These are phyloP conservation scores for Xenus cinereus DNA, from an alignment of 2,113 vertebrate species.

Conservation along the genomic window DNA sequence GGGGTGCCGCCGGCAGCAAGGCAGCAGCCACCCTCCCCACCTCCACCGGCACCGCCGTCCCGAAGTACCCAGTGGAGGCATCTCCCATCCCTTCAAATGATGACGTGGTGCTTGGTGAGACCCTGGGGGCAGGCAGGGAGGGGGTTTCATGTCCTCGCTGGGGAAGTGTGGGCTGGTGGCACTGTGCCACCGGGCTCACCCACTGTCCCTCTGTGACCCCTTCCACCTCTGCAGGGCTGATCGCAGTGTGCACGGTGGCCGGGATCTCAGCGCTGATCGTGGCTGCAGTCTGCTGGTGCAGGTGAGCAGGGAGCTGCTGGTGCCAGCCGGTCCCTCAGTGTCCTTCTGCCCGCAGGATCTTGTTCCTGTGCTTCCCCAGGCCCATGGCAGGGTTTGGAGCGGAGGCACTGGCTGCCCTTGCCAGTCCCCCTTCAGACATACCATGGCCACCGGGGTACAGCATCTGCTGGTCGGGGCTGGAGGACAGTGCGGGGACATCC, in stretches of 20 bases:
- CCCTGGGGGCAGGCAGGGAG: background rate
- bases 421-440: background rate
- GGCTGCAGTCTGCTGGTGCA: slow-evolving; percentile 85
- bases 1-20: rapidly evolving
- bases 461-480: rapidly evolving
- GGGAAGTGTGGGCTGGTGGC: background rate
- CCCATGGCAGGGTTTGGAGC: rapidly evolving
- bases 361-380: background rate
- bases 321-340: background rate
- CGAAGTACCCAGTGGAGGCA: slow-evolving; percentile 67
- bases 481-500: background rate
- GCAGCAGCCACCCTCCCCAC: background rate
- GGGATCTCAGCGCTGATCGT: slow-evolving; percentile 77
- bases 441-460: background rate
- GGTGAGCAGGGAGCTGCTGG: slow-evolving; percentile 66
- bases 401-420: background rate
- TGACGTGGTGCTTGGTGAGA: slow-evolving; percentile 79
- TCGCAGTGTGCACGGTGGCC: slow-evolving; percentile 75
- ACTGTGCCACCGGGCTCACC: background rate
- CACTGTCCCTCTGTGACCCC: background rate
- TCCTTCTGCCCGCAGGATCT: background rate
- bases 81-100: slow-evolving; percentile 63
- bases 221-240: slow-evolving; percentile 75
- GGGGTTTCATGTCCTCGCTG: background rate
- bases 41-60: slow-evolving; percentile 10